Evolutionary conservation across 23 tunicate genomes (phyloP).

Genomic region (Styela clava): DNA sequence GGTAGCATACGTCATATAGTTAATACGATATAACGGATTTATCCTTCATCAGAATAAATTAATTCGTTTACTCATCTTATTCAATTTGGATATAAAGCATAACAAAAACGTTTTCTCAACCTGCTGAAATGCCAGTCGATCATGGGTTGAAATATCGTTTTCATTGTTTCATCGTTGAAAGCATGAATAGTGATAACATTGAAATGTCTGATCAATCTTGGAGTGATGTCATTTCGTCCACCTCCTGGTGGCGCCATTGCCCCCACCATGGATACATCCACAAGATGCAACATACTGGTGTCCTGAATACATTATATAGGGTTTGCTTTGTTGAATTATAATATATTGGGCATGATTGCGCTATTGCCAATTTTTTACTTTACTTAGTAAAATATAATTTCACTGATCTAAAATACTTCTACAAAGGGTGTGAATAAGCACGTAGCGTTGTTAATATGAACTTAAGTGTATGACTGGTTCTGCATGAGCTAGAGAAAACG

Average conservation of each 20-base stretch:
- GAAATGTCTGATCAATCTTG: constrained; percentile 76
- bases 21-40: too few relatives aligned
- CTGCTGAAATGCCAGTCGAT: constrained; percentile 88
- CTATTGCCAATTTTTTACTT: neutral
- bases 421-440: neutral
- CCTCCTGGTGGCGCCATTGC: constrained; percentile 98
- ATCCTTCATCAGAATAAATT: too few relatives aligned
- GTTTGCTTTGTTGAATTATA: too few relatives aligned
- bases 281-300: constrained; percentile 54
- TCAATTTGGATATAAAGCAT: too few relatives aligned
- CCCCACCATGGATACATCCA: constrained; percentile 62
- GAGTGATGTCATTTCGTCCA: constrained; percentile 87
- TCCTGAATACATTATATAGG: constrained; percentile 34
- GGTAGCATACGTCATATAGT: too few relatives aligned
- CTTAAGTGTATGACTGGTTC: too few relatives aligned
- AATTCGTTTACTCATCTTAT: too few relatives aligned
- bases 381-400: neutral
- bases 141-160: constrained; percentile 88
- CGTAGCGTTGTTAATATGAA: too few relatives aligned
- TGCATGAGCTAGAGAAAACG: too few relatives aligned
- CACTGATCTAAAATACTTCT: neutral
- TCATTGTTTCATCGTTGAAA: constrained; percentile 81
- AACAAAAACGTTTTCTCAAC: too few relatives aligned
- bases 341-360: neutral
- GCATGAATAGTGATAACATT: constrained; percentile 82